Base-by-base conservation (phyloP, 2,888 invertebrate genomes). In the Sphaeridia pumilis region DNA sequence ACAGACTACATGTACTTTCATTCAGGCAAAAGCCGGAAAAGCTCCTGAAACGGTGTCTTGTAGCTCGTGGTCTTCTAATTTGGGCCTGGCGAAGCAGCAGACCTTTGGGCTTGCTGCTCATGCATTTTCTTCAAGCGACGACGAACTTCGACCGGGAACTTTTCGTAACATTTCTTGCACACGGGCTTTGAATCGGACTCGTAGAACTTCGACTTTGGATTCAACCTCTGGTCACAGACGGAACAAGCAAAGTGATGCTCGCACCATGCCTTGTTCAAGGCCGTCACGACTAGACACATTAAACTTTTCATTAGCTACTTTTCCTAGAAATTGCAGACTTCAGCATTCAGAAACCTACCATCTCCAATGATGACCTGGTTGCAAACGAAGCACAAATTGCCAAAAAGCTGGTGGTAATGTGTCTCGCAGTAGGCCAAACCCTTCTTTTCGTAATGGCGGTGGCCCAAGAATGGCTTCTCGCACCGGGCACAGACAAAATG, bases 401-500 rank as follows among this genome's bases (percentile, higher is more conserved):
- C 98, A 73, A 97, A 99, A 61, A 98, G 75, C 76, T 95, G 90
- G 74, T 98, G 97, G 73, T 97, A 98, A 71, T 98, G 98, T 57
- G 87, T 92, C 74, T 99, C 98, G 72, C 98, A 98, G 72, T 98
- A 99, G 0, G 98, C 98, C 64, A 97, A 74, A 1, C 94, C 98
- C 68, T 94, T 94, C 75, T 93, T 92, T 74, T 98, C 97, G 71
- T 95, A 98, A 73, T 98, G 97, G 0, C 97, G 86, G 74, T 94
- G 93, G 0, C 98, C 98, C 69, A 95, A 82, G 78, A 98, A 98
- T 0, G 98, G 98, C 72, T 98, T 97, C 75, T 99, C 98, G 71
- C 98, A 98, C 73, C 95, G 95, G 61, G 97, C 95, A 72, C 98
- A 99, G 1, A 97, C 98, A 72, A 98, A 98, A 75, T 99, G 98